phyloP scores from a whole-genome alignment of 2,113 vertebrate species.

The Xenus cinereus region DNA sequence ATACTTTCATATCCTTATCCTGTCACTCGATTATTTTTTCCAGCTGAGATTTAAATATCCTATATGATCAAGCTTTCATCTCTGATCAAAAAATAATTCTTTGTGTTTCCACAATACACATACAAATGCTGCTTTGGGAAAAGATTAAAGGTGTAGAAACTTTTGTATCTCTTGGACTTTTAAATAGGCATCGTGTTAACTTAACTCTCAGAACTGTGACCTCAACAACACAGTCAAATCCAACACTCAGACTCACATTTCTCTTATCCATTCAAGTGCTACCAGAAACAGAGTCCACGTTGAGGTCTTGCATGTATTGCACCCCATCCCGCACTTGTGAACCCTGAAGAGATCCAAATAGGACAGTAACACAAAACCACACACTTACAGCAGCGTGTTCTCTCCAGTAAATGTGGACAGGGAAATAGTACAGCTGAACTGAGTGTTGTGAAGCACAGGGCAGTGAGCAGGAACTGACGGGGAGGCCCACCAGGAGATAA shows the following conservation, averaged over 20 bases:
- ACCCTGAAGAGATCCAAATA: background rate
- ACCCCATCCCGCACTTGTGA: background rate
- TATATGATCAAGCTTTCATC: background rate
- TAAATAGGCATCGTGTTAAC: background rate
- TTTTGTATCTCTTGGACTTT: background rate
- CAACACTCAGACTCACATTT: background rate
- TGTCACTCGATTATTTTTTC: background rate
- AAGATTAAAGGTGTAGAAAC: background rate
- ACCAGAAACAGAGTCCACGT: background rate
- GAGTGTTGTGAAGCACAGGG: background rate
- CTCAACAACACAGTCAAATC: background rate
- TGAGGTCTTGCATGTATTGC: background rate
- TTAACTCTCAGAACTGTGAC: background rate
- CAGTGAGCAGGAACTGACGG: background rate
- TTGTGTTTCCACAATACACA: background rate
- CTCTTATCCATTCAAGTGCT: background rate
- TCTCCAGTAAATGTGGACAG: background rate
- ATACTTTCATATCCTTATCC: background rate
- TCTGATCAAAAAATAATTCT: background rate
- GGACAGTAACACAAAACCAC: background rate
- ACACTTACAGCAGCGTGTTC: background rate
- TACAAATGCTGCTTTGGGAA: background rate
- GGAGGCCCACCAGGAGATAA: background rate
- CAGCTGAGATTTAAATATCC: background rate
- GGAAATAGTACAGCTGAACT: background rate